Base-by-base conservation (phyloP, 2,888 invertebrate species). In the Rhodophaea formosa region DNA sequence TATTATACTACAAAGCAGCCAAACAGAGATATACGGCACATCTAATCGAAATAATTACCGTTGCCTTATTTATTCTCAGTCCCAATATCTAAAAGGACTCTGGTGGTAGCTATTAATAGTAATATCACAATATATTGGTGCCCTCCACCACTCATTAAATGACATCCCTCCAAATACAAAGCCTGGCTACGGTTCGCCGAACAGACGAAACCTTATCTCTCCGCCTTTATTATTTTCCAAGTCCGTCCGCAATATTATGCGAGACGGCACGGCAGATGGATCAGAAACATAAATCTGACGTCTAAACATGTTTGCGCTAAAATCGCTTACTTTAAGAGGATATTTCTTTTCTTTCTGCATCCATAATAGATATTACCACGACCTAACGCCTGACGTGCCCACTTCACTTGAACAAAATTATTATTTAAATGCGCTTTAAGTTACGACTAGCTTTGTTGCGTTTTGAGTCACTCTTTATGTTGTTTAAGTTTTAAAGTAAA, bases 271-370 rank as follows among this genome's bases (percentile, higher is more conserved):
- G 80, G 80, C 82, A 83, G 86, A 87, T 84, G 84, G 85, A 88
- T 87, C 86, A 85, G 84, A 82, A 85, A 85, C 84, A 86, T 86
- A 88, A 88, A 88, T 88, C 84, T 84, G 78, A 81, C 75, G 79
- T 82, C 82, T 86, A 81, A 88, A 84, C 83, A 86, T 86, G 84
- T 88, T 87, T 84, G 77, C 78, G 76, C 71, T 79, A 74, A 77
- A 82, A 74, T 72, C 71, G 64, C 63, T 70, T 66, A 67, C 63
- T 61, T 60, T 62, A 61, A 77, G 70, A 69, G 64, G 72, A 74
- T 80, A 69, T 69, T 69, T 69, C 62, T 65, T 63, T 66, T 64
- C 58, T 57, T 39, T 56, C 57, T 59, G 43, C 58, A 53, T 62
- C 59, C 58, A 61, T 61, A 62, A 60, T 59, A 60, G 59, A 62